phyloP scores from a whole-genome alignment of 2,113 vertebrate genomes.

The Condylura cristata region DNA sequence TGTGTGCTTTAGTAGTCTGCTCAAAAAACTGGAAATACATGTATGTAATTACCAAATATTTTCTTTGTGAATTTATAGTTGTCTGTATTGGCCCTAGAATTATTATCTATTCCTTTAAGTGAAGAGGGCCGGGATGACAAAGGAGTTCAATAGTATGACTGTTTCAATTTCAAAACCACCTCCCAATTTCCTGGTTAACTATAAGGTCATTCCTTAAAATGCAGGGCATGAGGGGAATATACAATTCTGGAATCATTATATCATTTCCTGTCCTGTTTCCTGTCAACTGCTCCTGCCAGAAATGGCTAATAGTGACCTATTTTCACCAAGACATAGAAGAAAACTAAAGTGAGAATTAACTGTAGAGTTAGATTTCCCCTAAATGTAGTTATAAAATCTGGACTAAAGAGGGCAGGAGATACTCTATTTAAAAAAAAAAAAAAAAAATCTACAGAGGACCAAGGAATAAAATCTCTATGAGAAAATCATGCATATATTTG shows the following conservation, averaged over 20 bases:
- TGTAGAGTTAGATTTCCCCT: constrained; percentile 69
- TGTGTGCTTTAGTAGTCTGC: constrained; percentile 2
- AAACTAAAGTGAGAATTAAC: constrained; percentile 79
- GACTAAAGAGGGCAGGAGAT: constrained; percentile 93
- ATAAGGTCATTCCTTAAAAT: constrained; percentile 85
- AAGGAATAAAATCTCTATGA: constrained; percentile 69
- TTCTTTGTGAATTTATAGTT: constrained; percentile 64
- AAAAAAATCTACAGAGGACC: constrained; percentile 72
- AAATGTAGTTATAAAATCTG: constrained; percentile 89
- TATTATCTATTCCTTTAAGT: constrained; percentile 47
- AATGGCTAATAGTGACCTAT: constrained; percentile 87
- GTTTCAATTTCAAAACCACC: constrained; percentile 77
- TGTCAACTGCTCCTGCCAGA: constrained; percentile 86
- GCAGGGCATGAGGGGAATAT: constrained; percentile 85
- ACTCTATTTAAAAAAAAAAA: constrained; percentile 79
- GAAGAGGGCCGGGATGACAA: background rate
- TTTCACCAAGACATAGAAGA: constrained; percentile 84
- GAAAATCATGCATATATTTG: constrained; percentile 83
- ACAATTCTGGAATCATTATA: constrained; percentile 85
- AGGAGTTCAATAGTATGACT: constrained; percentile 63
- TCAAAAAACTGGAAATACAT: constrained; percentile 61
- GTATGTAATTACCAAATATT: constrained; percentile 52
- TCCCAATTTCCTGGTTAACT: constrained; percentile 78
- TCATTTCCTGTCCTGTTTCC: constrained; percentile 92
- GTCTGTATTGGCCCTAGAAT: background rate